phyloP scores from a whole-genome alignment of 1,140 invertebrate species.

The Fopius arisanus region DNA sequence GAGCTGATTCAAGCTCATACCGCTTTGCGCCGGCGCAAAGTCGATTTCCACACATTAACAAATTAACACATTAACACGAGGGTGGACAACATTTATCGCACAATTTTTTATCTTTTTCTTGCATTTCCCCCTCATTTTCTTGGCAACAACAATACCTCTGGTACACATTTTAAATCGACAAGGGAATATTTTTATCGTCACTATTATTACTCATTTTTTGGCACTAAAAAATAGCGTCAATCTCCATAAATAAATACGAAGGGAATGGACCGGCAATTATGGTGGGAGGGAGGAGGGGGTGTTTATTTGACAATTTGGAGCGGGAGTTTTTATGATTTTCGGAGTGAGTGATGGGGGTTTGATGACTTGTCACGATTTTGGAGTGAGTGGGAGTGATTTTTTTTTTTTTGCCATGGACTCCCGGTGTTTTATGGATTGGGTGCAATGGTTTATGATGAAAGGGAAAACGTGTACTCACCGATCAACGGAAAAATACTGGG shows the following conservation, averaged over 20 bases:
- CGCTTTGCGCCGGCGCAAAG: conserved; percentile 16
- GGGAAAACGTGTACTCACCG: conserved; percentile 68
- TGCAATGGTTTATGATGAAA: conserved; percentile 7
- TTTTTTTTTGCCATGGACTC: too few species aligned
- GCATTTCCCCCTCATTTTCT: too few species aligned
- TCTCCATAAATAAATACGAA: neutral
- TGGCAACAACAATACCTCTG: too few species aligned
- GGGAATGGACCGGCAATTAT: neutral
- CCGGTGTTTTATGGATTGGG: too few species aligned
- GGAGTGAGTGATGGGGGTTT: too few species aligned
- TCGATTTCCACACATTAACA: neutral
- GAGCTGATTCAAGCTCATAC: conserved; percentile 53
- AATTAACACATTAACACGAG: too few species aligned
- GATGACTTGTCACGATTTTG: neutral
- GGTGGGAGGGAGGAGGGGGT: neutral
- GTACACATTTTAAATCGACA: too few species aligned
- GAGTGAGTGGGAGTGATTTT: neutral
- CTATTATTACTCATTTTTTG: neutral
- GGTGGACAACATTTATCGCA: too few species aligned
- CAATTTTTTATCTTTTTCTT: too few species aligned
- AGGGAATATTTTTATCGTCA: neutral
- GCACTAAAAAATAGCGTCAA: neutral
- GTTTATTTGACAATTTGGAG: neutral
- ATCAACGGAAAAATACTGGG: conserved; percentile 80
- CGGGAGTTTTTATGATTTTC: too few species aligned